Evolutionary conservation across 2,797 vertebrate species (phyloP).

Genomic region (Macropodus opercularis): DNA sequence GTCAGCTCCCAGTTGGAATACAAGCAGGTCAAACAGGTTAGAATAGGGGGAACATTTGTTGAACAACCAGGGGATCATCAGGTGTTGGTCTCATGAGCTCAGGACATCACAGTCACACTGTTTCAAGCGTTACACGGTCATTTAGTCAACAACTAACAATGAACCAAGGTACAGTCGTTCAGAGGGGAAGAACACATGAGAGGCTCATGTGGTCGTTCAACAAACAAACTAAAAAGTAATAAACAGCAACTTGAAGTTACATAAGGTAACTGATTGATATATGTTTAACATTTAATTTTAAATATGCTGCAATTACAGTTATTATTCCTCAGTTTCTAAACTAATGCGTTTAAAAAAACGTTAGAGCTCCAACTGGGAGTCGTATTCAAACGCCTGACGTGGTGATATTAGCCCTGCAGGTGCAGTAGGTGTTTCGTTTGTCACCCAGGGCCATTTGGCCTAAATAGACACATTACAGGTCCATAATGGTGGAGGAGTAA

Average conservation of each 20-base stretch:
- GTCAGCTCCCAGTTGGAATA: slow-evolving; percentile 38
- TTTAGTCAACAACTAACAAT: slow-evolving; percentile 35
- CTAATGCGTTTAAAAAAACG: slow-evolving; percentile 3
- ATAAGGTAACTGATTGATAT: too few species aligned
- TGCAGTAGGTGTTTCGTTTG: neutral
- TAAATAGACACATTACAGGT: slow-evolving; percentile 15
- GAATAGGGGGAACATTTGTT: slow-evolving; percentile 21
- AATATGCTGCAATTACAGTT: neutral
- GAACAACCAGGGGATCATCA: slow-evolving; percentile 36
- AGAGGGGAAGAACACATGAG: slow-evolving; percentile 19
- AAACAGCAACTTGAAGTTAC: too few species aligned
- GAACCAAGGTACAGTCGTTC: slow-evolving; percentile 26
- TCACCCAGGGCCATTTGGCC: slow-evolving; percentile 14
- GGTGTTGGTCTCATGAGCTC: slow-evolving; percentile 43
- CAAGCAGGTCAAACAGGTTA: slow-evolving; percentile 39
- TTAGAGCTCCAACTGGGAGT: neutral
- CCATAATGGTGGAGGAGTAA: slow-evolving; percentile 14
- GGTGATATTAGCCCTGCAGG: neutral
- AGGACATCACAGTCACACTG: slow-evolving; percentile 37
- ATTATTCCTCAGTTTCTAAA: neutral
- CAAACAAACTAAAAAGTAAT: too few species aligned
- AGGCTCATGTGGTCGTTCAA: too few species aligned
- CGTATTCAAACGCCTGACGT: slow-evolving; percentile 2
- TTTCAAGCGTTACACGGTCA: slow-evolving; percentile 33
- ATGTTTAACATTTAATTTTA: too few species aligned